Evolutionary conservation across 2,888 invertebrate genomes (phyloP), one percentile per base, ranked within the genome.

Genomic region (Calephelis perditalis): DNA sequence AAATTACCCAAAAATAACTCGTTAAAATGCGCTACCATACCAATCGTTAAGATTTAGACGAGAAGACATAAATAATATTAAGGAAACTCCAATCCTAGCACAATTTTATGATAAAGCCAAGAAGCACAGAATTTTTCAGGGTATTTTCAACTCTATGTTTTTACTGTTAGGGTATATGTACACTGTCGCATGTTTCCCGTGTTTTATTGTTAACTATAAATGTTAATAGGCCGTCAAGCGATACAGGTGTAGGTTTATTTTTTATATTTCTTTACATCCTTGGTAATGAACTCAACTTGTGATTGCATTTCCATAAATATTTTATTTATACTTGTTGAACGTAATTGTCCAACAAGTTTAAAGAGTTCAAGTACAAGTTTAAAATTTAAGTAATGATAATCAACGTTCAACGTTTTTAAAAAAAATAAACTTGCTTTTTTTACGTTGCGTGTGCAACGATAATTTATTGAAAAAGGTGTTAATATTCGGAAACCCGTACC

Each of bases 21-120:
- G 77, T 80, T 82, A 82, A 80, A 80, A 77, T 71, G 72, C 72
- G 68, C 72, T 70, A 68, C 70, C 70, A 69, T 70, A 68, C 71
- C 64, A 73, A 74, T 78, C 79, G 73, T 78, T 79, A 80, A 81
- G 67, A 76, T 74, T 71, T 77, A 74, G 77, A 77, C 73, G 74
- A 79, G 81, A 74, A 80, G 83, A 84, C 85, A 85, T 85, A 85
- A 86, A 87, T 86, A 81, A 85, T 84, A 82, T 82, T 73, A 77
- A 80, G 52, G 52, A 15, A 79, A 73, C 73, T 73, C 73, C n/a
- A 75, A 71, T 76, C 75, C 75, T 75, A 80, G 77, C 78, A 78
- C 54, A 55, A 52, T 52, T 52, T 52, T 52, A 52, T 10, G 26
- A 70, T 70, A 70, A 67, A 66, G 44, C 57, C 26, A 9, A 12